These are phyloP conservation scores for Drosophila punjabiensis DNA, from an alignment of 1,140 invertebrate genomes.

Conservation along the genomic window DNA sequence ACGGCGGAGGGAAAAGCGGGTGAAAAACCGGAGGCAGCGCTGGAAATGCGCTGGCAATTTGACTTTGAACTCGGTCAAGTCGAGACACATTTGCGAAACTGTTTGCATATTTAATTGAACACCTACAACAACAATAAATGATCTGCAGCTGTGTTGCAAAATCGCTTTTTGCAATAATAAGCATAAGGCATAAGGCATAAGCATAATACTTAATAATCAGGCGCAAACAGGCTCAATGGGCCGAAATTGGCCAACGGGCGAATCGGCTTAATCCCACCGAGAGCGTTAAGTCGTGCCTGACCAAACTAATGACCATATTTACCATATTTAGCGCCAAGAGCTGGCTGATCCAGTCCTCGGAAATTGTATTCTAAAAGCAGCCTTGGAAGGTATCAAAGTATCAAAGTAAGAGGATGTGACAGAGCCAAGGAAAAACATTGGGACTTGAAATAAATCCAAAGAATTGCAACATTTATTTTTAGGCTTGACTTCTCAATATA, in stretches of 20 bases:
- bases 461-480: not conserved
- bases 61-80: conserved; percentile 83
- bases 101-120: conserved; percentile 84
- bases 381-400: conserved; percentile 21
- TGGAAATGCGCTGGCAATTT: conserved; percentile 66
- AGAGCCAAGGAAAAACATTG: not conserved
- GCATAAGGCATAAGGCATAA: conserved; percentile 60
- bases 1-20: conserved; percentile 11
- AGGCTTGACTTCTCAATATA: not conserved
- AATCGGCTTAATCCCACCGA: conserved; percentile 64
- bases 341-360: conserved; percentile 36
- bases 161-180: conserved; percentile 65
- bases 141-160: conserved; percentile 67
- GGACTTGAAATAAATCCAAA: not conserved
- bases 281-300: conserved; percentile 70
- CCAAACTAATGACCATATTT: conserved; percentile 74
- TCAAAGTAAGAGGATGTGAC: conserved; percentile 10
- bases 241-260: conserved; percentile 70
- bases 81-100: conserved; percentile 81
- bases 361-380: conserved; percentile 4
- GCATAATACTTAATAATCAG: conserved; percentile 71
- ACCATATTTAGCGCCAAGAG: conserved; percentile 63
- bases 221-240: conserved; percentile 78
- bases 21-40: conserved; percentile 31
- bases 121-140: conserved; percentile 78